phyloP scores from a whole-genome alignment of 2,113 vertebrate genomes.

The Nyctibius bracteatus region DNA sequence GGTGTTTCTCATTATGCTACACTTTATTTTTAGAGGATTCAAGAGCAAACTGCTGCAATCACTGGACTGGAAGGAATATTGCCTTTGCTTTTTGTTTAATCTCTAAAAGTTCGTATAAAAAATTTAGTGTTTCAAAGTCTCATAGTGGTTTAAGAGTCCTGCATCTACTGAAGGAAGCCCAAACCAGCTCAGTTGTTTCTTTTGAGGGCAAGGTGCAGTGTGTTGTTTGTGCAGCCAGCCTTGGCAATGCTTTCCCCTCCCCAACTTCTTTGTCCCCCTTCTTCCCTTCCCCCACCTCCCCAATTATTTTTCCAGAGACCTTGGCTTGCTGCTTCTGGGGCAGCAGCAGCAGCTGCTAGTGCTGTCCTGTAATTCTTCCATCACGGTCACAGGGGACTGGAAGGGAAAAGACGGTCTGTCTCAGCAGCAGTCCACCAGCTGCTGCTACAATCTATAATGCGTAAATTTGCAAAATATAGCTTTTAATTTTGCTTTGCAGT shows the following conservation, averaged over 20 bases:
- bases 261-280: constrained; percentile 40
- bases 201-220: background rate
- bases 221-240: background rate
- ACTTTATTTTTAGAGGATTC: background rate
- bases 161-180: background rate
- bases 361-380: constrained; percentile 66
- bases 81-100: background rate
- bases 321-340: constrained; percentile 62
- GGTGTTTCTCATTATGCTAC: background rate
- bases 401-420: constrained; percentile 52
- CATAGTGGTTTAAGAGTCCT: background rate
- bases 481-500: constrained; percentile 65
- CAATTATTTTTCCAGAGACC: constrained; percentile 54
- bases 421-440: constrained; percentile 69
- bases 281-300: constrained; percentile 35
- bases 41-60: background rate
- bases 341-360: constrained; percentile 64
- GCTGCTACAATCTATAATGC: constrained; percentile 17
- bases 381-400: constrained; percentile 59
- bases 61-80: background rate
- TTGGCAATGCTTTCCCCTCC: constrained; percentile 13
- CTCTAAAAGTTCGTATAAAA: background rate
- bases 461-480: constrained; percentile 60
- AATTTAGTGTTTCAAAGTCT: background rate
- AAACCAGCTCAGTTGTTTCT: background rate